These are phyloP conservation scores for Tragelaphus strepsiceros DNA, from an alignment of 2,113 vertebrate genomes.

Conservation along the genomic window DNA sequence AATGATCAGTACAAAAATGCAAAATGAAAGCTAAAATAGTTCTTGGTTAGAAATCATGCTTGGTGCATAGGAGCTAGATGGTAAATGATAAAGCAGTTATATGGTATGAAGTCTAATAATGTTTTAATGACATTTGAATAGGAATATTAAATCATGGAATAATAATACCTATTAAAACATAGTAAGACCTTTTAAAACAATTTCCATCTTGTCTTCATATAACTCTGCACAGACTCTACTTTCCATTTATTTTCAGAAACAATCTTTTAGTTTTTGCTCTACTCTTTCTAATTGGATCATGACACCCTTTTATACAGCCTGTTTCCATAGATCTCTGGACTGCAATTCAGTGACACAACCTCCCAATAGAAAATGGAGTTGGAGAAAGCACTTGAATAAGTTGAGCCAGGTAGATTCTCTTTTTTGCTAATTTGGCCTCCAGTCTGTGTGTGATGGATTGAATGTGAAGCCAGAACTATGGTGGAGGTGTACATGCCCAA, in stretches of 20 bases:
- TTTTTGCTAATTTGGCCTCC: neutral
- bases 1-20: neutral
- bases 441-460: neutral
- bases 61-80: neutral
- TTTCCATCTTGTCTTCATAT: neutral
- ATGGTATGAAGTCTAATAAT: neutral
- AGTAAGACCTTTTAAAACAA: neutral
- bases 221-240: rapidly evolving
- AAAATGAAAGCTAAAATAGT: neutral
- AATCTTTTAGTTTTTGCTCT: neutral
- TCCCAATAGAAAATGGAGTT: neutral
- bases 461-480: neutral
- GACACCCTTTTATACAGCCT: neutral
- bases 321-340: neutral
- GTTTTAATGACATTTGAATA: neutral
- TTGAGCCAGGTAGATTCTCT: neutral
- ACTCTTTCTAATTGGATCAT: neutral
- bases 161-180: neutral
- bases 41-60: neutral
- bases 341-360: neutral
- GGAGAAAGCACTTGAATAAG: neutral
- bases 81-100: neutral
- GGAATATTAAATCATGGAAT: neutral
- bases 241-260: neutral
- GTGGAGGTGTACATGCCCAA: neutral